Evolutionary conservation across 2,888 invertebrate species (phyloP).

Genomic region (Barypeithes pellucidus): DNA sequence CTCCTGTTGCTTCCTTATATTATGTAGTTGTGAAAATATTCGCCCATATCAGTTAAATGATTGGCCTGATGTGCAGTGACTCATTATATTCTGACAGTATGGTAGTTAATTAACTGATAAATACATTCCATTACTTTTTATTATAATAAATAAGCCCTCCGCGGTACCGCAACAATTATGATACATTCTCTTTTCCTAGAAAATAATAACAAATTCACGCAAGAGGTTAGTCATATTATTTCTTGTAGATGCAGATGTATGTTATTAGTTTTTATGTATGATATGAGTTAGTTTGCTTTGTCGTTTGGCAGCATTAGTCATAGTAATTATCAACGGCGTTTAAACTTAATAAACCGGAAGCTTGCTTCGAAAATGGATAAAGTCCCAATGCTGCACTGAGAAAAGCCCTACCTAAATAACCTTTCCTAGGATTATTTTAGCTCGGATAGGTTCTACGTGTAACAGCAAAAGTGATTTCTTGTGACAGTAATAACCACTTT

Average conservation of each 20-base stretch:
- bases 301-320: neutral
- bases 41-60: too few relatives aligned
- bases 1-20: too few relatives aligned
- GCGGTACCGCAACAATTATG: constrained; percentile 3
- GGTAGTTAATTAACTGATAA: constrained; percentile 14
- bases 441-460: too few relatives aligned
- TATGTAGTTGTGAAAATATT: too few relatives aligned
- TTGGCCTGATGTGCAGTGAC: too few relatives aligned
- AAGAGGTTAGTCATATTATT: constrained; percentile 5
- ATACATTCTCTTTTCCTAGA: constrained; percentile 24
- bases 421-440: too few relatives aligned
- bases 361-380: too few relatives aligned
- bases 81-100: neutral
- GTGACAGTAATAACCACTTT: too few relatives aligned
- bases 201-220: constrained; percentile 16
- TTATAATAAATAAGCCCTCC: neutral
- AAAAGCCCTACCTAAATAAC: too few relatives aligned
- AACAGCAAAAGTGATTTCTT: too few relatives aligned
- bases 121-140: neutral
- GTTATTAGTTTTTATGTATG: neutral
- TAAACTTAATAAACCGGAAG: too few relatives aligned
- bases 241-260: neutral
- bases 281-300: neutral
- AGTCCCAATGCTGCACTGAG: too few relatives aligned
- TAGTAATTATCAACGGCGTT: neutral